phyloP scores from a whole-genome alignment of 2,797 vertebrate genomes.

The Muscicapa striata region DNA sequence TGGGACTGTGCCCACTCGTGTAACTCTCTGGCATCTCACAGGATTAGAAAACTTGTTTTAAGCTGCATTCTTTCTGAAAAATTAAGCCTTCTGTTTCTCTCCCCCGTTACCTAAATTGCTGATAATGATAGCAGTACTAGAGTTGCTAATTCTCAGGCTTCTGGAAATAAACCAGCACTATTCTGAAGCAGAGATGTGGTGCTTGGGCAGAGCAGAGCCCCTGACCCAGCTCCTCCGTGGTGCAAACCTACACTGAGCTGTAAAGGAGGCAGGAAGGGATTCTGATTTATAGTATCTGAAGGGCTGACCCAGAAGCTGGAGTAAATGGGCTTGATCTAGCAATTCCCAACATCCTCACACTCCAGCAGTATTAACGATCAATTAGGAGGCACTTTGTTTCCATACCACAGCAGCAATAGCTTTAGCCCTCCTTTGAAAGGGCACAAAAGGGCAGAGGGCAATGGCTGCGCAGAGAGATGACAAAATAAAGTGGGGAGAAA shows the following conservation, averaged over 20 bases:
- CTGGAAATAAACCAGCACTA: not conserved
- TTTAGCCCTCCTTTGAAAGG: conserved; percentile 42
- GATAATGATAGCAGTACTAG: not conserved
- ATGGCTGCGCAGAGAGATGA: conserved; percentile 27
- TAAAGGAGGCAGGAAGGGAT: not conserved
- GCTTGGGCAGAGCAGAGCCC: not conserved
- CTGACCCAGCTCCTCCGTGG: not conserved
- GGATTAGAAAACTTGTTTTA: not conserved
- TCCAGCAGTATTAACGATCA: conserved; percentile 51
- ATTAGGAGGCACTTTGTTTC: conserved; percentile 64
- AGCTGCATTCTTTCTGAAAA: not conserved
- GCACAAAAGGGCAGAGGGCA: conserved; percentile 48
- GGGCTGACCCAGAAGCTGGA: conserved; percentile 39
- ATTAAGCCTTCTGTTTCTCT: not conserved
- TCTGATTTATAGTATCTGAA: conserved; percentile 47
- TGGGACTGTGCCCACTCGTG: rapidly evolving
- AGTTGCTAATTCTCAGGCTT: not conserved
- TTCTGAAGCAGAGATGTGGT: not conserved
- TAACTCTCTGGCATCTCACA: not conserved
- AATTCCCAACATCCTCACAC: conserved; percentile 42
- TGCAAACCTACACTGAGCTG: not conserved
- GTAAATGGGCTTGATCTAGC: conserved; percentile 43
- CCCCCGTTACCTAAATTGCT: not conserved
- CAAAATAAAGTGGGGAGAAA: conserved; percentile 40
- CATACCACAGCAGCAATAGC: not conserved